Base-by-base conservation (phyloP, 1,140 invertebrate genomes). In the Diploscapter pachys region DNA sequence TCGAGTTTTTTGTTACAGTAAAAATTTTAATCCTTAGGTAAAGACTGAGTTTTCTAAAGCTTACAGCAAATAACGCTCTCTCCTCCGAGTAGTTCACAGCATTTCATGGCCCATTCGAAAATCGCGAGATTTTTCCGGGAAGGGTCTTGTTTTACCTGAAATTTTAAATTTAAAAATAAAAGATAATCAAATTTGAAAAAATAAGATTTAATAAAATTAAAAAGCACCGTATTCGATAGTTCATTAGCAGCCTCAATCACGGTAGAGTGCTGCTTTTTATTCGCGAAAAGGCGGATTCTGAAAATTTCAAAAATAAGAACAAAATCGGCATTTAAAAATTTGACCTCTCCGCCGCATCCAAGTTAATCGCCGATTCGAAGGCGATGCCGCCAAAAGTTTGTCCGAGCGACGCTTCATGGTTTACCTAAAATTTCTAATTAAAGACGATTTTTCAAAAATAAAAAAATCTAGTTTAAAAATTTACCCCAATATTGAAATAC, bases 91-190 rank as follows among this genome's bases (percentile, higher is more conserved):
- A 72, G 67, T 54, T 68, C 59, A 57, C 61, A 80, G 6, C 84
- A 71, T 11, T 75, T 74, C 81, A 84, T 80, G 4, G 80, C 82
- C 73, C 77, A 75, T 49, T 75, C 66, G 57, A 81, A 85, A 51
- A 84, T 81, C 3, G 53, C 6, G 8, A 82, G 61, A 71, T 84
- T 84, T 64, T 84, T 84, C 9, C 76, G 68, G 48, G 83, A 85
- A 31, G 84, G 83, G 71, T 76, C 80, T 50, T 59, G 67, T 49
- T 71, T 71, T 4, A 84, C 82, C 80, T 81, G 54, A 63, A 78
- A 80, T 49, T 48, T 2, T n/a, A 8, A n/a, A 6, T 59, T 59
- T 69, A 8, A 8, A 61, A 9, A 69, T 6, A 61, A 69, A 11
- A 48, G 8, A 55, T 59, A 6, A 48, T 63, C 13, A 31, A 31